Conservation (phyloP, 2,888 invertebrate species). For the Minunthozetes semirufus region DNA sequence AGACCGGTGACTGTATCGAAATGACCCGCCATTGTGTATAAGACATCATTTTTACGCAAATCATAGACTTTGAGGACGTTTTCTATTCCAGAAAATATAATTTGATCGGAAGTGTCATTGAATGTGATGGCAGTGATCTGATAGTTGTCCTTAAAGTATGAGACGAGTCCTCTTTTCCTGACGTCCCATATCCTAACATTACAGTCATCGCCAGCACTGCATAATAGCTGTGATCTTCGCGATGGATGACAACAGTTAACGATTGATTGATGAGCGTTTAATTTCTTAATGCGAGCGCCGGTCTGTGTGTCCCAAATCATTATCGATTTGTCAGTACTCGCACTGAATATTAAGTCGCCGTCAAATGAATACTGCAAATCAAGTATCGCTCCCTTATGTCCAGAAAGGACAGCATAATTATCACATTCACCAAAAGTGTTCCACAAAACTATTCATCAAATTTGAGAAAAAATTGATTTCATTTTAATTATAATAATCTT, state of each 20-base stretch:
- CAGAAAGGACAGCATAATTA: conserved; percentile 82
- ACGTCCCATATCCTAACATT: conserved; percentile 79
- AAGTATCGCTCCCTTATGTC: conserved; percentile 91
- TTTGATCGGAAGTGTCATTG: conserved; percentile 89
- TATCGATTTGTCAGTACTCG: conserved; percentile 80
- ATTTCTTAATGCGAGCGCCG: conserved; percentile 76
- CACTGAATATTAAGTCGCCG: conserved; percentile 43
- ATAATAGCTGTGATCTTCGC: conserved; percentile 79
- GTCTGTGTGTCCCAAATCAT: conserved; percentile 92
- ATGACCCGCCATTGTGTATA: conserved; percentile 83
- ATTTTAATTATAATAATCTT: conserved; percentile 25
- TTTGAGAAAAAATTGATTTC: conserved; percentile 28
- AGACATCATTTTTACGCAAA: conserved; percentile 72
- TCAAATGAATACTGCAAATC: conserved; percentile 60
- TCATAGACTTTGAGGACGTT: conserved; percentile 89
- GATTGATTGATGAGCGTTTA: conserved; percentile 61
- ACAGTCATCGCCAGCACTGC: conserved; percentile 91
- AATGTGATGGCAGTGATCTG: conserved; percentile 76
- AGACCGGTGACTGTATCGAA: conserved; percentile 88
- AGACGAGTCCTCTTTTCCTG: conserved; percentile 69
- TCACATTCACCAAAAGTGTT: conserved; percentile 96
- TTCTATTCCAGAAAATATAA: conserved; percentile 91
- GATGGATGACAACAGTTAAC: conserved; percentile 60
- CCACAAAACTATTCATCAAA: conserved; percentile 63
- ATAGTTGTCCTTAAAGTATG: conserved; percentile 53